Evolutionary conservation across 2,888 invertebrate species (phyloP), one percentile per base, ranked within the genome.

Genomic region (Melinaea menophilus): DNA sequence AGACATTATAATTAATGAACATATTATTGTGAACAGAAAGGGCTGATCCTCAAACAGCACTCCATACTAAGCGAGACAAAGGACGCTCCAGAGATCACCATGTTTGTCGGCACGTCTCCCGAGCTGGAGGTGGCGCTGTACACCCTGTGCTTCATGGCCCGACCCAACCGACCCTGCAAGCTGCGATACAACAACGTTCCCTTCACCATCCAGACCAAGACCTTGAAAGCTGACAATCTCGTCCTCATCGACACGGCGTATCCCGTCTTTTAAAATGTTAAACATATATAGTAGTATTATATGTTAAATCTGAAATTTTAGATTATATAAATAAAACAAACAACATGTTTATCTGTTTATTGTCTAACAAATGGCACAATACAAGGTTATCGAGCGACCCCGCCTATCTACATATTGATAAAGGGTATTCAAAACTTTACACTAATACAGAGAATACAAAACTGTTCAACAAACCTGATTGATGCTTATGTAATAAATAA

Each of bases 111-210:
- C 37, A 96, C 96, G 0, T 97, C 97, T 55, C 98, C 98, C 0
- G 98, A 98, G 82, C 89, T 98, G 70, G 98, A 98, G 82, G 92
- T 96, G 81, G 96, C 97, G 0, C 81, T 98, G 5, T 98, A 97
- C 87, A 96, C 97, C 0, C 92, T 97, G 3, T 98, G 98, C 84
- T 97, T 96, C 86, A 91, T 96, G 79, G 88, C 95, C 4, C 92
- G 96, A 64, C 94, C 96, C 0, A 95, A 96, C 80, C 86, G 92
- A 65, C 92, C 93, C 0, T 97, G 97, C 80, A 94, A 93, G 0
- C 92, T 97, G 47, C 84, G 81, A 4, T 82, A 76, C 75, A 88
- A 88, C 70, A 86, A 87, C 69, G 68, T 89, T 2, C 80, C 77
- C 22, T 90, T 90, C 79, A 85, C 85, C 60, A 88, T 90, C 47